A percentile compares a stretch with the other conserved stretches of the same genome.
These are phyloP conservation scores for Ctenoplectra terminalis DNA, from an alignment of 1,140 invertebrate genomes.

Conservation along the genomic window DNA sequence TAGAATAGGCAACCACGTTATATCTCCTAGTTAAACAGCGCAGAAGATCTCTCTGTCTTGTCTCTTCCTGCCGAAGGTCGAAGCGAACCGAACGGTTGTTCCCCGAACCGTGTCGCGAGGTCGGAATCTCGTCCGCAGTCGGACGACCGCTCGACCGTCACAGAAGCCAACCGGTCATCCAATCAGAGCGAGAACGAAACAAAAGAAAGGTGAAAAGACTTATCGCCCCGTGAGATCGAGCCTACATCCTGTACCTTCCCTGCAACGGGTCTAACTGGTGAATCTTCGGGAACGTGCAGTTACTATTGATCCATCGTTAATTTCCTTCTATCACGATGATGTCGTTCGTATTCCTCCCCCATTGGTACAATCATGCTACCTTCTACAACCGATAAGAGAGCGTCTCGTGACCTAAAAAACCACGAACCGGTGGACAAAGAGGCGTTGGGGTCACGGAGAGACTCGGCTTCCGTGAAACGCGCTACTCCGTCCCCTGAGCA, in stretches of 20 bases:
- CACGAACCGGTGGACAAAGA: constrained; percentile 56
- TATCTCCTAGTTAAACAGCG: neutral
- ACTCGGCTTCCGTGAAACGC: neutral
- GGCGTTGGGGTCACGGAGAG: constrained; percentile 45
- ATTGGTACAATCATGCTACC: too few relatives aligned
- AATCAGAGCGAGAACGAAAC: constrained; percentile 83
- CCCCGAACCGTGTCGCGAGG: constrained; percentile 69
- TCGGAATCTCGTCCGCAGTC: constrained; percentile 46
- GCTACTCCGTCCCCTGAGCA: neutral
- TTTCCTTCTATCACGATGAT: constrained; percentile 10
- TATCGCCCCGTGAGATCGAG: constrained; percentile 80
- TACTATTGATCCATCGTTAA: constrained; percentile 71
- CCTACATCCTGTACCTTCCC: constrained; percentile 72
- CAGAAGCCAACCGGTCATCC: constrained; percentile 68
- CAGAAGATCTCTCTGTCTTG: constrained; percentile 38
- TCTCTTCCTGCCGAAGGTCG: constrained; percentile 68
- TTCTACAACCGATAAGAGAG: neutral
- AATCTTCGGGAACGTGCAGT: constrained; percentile 62
- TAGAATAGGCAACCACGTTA: constrained; percentile 11
- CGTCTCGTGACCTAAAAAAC: constrained; percentile 55
- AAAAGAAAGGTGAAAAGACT: constrained; percentile 83
- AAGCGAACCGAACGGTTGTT: constrained; percentile 47
- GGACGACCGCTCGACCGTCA: constrained; percentile 64
- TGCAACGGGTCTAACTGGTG: constrained; percentile 44
- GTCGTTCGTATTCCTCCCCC: neutral